Percentiles rank a stretch among this genome's conserved stretches.
Evolutionary conservation across 2,797 vertebrate genomes (phyloP).

Genomic region (Girardinus metallicus): DNA sequence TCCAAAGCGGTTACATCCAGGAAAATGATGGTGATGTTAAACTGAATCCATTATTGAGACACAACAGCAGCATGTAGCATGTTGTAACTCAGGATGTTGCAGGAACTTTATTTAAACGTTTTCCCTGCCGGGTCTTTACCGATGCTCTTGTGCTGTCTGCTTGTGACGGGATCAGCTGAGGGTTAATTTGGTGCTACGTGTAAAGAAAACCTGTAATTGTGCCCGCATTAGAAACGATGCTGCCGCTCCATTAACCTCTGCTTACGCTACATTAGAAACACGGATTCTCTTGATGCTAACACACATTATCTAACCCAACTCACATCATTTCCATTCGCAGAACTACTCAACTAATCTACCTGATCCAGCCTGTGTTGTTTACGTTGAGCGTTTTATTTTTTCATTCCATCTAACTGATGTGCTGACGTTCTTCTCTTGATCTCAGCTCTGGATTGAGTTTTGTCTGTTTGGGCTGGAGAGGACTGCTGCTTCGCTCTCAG

Average conservation of each 20-base stretch:
- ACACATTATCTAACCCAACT: neutral
- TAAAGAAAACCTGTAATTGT: neutral
- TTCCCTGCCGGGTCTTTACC: neutral
- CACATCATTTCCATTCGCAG: neutral
- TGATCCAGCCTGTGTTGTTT: constrained; percentile 25
- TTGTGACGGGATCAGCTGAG: neutral
- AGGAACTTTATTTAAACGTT: neutral
- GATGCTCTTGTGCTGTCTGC: no score
- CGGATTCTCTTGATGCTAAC: neutral
- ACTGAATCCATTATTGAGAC: neutral
- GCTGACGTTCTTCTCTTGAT: neutral
- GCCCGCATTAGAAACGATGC: neutral
- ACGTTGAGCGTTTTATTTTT: neutral
- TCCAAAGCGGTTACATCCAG: neutral
- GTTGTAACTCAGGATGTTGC: neutral
- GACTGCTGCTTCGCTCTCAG: constrained; percentile 1
- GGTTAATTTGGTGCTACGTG: neutral
- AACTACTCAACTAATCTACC: constrained; percentile 20
- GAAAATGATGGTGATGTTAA: neutral
- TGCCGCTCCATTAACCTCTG: neutral
- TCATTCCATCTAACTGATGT: neutral
- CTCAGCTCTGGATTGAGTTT: neutral
- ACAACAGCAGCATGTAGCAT: neutral
- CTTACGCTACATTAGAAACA: neutral
- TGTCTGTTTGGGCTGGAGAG: constrained; percentile 10